phyloP scores from a whole-genome alignment of 2,888 invertebrate species.

The Calliopum simillimum region DNA sequence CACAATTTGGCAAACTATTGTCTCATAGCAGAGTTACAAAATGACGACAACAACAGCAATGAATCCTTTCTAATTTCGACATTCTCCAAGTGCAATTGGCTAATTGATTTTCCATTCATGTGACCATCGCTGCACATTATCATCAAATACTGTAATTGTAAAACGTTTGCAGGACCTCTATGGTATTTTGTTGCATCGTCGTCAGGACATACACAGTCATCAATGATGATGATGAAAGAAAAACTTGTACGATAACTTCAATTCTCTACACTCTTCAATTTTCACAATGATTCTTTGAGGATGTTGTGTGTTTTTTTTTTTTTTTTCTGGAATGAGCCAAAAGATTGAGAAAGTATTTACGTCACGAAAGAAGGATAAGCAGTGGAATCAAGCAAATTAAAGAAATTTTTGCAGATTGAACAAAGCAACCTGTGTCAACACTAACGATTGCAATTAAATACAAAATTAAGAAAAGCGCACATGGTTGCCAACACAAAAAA shows the following conservation, averaged over 20 bases:
- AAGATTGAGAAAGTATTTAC: not conserved
- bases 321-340: too few relatives aligned
- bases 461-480: not conserved
- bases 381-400: not conserved
- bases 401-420: constrained; percentile 7
- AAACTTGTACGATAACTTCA: too few relatives aligned
- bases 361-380: not conserved
- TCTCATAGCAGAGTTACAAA: not conserved
- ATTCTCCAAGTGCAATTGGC: constrained; percentile 63
- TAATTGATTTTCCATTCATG: constrained; percentile 64
- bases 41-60: not conserved
- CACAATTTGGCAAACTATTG: constrained; percentile 4
- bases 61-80: constrained; percentile 36
- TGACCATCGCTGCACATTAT: constrained; percentile 49
- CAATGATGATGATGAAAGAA: not conserved
- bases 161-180: constrained; percentile 53
- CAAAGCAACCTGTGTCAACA: constrained; percentile 28
- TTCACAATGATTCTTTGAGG: too few relatives aligned
- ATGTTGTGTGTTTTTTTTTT: too few relatives aligned
- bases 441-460: constrained; percentile 31
- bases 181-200: not conserved
- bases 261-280: too few relatives aligned
- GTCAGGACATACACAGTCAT: not conserved
- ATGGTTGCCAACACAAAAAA: too few relatives aligned
- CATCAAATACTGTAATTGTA: constrained; percentile 51